A percentile compares a stretch with the other conserved stretches of the same genome.
phyloP scores from a whole-genome alignment of 2,113 vertebrate species.

The cat (Felis catus) region F.catus_Fca126_mat1.0 CM031417.1:105504001-105504500 shows the following conservation, averaged over 20 bases:
- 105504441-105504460: not conserved
- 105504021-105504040: not conserved
- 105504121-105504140: not conserved
- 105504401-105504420: not conserved
- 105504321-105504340: not conserved
- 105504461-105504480: not conserved
- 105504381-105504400: not conserved
- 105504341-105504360: not conserved
- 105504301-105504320: not conserved
- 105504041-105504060: not conserved
- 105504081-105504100: not conserved
- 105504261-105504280: not conserved
- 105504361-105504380: not conserved
- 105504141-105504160: not conserved
- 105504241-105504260: not conserved
- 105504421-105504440: not conserved
- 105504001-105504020: not conserved
- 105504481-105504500: not conserved
- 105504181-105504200: not conserved
- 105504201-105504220: not conserved
- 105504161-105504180: not conserved
- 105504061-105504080: slow-evolving; percentile 30
- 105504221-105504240: not conserved
- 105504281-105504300: not conserved
- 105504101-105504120: slow-evolving; percentile 3